phyloP scores from a whole-genome alignment of 2,888 invertebrate genomes.

The Machimus rusticus region DNA sequence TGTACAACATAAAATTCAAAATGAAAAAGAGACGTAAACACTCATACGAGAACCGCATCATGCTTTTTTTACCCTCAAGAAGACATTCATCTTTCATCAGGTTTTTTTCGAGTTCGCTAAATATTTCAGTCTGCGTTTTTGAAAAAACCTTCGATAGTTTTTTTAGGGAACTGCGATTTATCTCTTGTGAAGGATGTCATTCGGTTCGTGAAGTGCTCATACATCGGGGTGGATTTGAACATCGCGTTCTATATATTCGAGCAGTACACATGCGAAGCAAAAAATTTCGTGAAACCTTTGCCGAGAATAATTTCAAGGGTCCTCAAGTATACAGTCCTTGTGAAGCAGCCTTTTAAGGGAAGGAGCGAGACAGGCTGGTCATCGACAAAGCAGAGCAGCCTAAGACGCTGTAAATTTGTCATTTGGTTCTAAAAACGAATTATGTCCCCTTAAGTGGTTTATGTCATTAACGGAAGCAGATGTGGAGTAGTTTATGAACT shows the following conservation, averaged over 20 bases:
- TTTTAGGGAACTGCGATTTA: slow-evolving; percentile 8
- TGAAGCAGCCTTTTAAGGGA: neutral
- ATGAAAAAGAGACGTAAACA: neutral
- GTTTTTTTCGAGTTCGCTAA: neutral
- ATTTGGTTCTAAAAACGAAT: slow-evolving; percentile 39
- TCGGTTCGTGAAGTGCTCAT: neutral
- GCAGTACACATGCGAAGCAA: neutral
- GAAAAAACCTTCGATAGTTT: slow-evolving; percentile 5
- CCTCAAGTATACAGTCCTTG: slow-evolving; percentile 19
- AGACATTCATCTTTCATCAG: neutral
- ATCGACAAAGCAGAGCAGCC: neutral
- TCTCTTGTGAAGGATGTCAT: slow-evolving; percentile 18
- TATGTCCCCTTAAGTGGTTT: slow-evolving; percentile 39
- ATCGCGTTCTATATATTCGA: neutral
- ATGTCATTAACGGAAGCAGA: slow-evolving; percentile 38
- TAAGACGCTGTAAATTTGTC: slow-evolving; percentile 37
- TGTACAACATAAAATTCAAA: neutral
- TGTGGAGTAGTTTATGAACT: slow-evolving; percentile 36
- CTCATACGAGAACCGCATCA: neutral
- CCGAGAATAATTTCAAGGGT: slow-evolving; percentile 14
- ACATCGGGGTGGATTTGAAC: neutral
- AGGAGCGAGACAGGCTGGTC: neutral
- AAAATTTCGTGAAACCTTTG: neutral
- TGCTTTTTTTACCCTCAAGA: neutral
- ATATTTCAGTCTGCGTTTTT: neutral